phyloP scores from a whole-genome alignment of 92 coral and sea anemone species.

The Virgularia gustaviana region DNA sequence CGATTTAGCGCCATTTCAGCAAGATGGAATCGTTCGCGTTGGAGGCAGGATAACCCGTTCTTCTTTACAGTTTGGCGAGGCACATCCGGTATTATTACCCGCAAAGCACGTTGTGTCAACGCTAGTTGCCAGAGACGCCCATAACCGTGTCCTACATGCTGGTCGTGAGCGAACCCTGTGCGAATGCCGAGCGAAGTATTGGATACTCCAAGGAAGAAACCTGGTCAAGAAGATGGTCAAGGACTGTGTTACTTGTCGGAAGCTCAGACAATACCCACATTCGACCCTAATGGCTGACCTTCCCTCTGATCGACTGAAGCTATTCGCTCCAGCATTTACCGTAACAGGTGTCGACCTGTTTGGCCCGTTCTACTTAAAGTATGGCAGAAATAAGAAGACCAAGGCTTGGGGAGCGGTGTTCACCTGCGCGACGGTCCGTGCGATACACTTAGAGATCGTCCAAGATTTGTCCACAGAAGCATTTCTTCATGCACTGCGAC shows the following conservation, averaged over 20 bases:
- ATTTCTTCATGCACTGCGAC: slow-evolving; percentile 6
- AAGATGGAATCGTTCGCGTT: slow-evolving; percentile 44
- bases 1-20: slow-evolving; percentile 24
- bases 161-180: slow-evolving; percentile 49
- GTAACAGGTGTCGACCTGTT: slow-evolving; percentile 45
- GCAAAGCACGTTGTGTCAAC: slow-evolving; percentile 34
- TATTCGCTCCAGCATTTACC: slow-evolving; percentile 43
- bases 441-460: slow-evolving; percentile 12
- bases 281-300: slow-evolving; percentile 46
- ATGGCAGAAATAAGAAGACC: background rate
- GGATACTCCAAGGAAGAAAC: slow-evolving; percentile 28
- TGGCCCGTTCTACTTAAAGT: slow-evolving; percentile 12
- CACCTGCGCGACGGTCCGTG: slow-evolving; percentile 12
- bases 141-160: slow-evolving; percentile 22
- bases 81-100: slow-evolving; percentile 47
- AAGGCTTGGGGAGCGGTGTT: background rate
- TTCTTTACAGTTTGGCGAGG: slow-evolving; percentile 37
- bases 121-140: slow-evolving; percentile 33
- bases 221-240: slow-evolving; percentile 23
- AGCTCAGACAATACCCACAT: slow-evolving; percentile 48
- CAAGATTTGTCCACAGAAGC: slow-evolving; percentile 4
- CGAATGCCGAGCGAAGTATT: slow-evolving; percentile 26
- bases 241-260: slow-evolving; percentile 35
- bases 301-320: slow-evolving; percentile 43
- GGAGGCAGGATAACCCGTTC: slow-evolving; percentile 44